A percentile compares a stretch with the other conserved stretches of the same genome.
phyloP scores from a whole-genome alignment of 53 echinoderm and acorn worm species.

The Hippasteria phrygiana region DNA sequence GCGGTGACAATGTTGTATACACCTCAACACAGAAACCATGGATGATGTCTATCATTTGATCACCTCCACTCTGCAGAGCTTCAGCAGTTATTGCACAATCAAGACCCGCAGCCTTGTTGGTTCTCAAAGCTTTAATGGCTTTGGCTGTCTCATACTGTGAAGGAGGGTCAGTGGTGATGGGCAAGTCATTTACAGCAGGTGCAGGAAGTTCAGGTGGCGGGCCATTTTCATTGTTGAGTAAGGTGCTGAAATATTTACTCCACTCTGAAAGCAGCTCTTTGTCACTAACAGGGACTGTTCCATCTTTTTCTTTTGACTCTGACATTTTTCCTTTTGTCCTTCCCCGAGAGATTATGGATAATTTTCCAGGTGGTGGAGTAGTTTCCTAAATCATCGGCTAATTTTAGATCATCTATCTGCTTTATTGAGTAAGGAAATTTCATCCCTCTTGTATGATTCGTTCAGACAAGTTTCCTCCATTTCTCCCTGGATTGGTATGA shows the following conservation, averaged over 20 bases:
- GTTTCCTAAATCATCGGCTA: conserved; percentile 18
- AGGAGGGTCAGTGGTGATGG: too few species aligned
- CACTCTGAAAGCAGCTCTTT: conserved; percentile 44
- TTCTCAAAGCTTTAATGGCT: too few species aligned
- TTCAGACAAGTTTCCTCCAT: conserved; percentile 49
- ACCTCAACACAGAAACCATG: conserved; percentile 13
- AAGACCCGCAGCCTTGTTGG: too few species aligned
- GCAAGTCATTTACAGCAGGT: too few species aligned
- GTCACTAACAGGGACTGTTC: conserved; percentile 36
- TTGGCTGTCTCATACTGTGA: too few species aligned
- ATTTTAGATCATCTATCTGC: conserved; percentile 43
- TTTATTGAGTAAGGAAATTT: not conserved
- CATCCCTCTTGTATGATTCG: conserved; percentile 29
- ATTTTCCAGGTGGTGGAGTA: conserved; percentile 60
- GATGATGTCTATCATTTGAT: not conserved
- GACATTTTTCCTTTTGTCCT: conserved; percentile 14
- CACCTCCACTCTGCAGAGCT: conserved; percentile 32
- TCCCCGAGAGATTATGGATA: conserved; percentile 41
- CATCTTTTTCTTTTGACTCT: conserved; percentile 43
- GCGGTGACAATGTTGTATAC: conserved; percentile 21
- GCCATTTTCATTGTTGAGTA: conserved; percentile 58
- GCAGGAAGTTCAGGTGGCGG: too few species aligned
- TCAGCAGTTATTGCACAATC: too few species aligned
- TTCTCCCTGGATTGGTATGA: conserved; percentile 31
- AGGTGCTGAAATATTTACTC: conserved; percentile 37